Percentiles rank a stretch among this genome's conserved stretches.
phyloP scores from a whole-genome alignment of 1,140 invertebrate species.

The Onthophagus taurus region DNA sequence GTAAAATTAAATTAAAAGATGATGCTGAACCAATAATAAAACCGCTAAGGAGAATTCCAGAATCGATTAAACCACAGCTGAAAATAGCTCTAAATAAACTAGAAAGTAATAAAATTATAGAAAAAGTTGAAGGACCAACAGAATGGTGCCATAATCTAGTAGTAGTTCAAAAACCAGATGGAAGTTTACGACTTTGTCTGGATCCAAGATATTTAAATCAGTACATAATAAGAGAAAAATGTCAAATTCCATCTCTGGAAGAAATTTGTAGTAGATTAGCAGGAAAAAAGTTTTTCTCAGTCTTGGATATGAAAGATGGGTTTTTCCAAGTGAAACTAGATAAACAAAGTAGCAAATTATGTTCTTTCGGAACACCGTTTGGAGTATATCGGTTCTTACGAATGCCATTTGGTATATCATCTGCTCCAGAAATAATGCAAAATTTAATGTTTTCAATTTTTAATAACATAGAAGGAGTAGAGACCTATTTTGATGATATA shows the following conservation, averaged over 20 bases:
- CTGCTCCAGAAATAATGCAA: too few species aligned
- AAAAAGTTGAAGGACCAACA: too few species aligned
- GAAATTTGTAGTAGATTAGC: background rate
- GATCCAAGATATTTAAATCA: constrained; percentile 35
- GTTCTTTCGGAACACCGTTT: constrained; percentile 11
- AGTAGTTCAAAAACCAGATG: constrained; percentile 34
- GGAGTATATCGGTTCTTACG: too few species aligned
- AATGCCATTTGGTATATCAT: too few species aligned
- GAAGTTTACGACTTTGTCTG: constrained; percentile 32
- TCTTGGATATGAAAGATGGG: constrained; percentile 2
- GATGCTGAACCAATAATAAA: too few species aligned
- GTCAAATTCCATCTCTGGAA: background rate
- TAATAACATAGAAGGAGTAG: too few species aligned
- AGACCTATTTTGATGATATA: constrained; percentile 12
- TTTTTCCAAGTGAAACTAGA: background rate
- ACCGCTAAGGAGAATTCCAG: too few species aligned
- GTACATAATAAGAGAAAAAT: constrained; percentile 17
- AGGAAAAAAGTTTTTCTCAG: background rate
- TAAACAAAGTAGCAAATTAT: background rate
- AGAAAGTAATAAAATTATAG: too few species aligned
- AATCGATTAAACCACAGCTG: too few species aligned
- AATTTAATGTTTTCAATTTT: too few species aligned
- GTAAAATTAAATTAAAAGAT: too few species aligned
- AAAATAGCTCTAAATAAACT: too few species aligned
- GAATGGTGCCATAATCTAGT: constrained; percentile 38